Evolutionary conservation across 2,888 invertebrate species (phyloP), one percentile per base, ranked within the genome.

Genomic region (Conchocele bisecta): DNA sequence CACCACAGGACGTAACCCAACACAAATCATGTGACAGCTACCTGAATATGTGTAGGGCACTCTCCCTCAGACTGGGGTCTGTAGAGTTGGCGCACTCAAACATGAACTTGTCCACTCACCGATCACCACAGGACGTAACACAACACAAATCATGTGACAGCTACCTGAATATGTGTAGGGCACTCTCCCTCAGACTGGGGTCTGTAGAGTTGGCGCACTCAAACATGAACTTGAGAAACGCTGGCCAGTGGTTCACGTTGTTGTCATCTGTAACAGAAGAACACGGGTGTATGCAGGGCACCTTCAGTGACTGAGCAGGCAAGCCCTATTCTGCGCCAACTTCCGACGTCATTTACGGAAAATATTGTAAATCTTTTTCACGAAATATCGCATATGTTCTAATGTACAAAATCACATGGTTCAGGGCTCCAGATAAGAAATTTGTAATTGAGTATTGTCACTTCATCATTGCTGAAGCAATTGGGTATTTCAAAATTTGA

Each of bases 201-300:
- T 95, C 94, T 50, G 95, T 94, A 42, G 97, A 95, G 91, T 94
- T 96, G 54, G 97, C 97, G 92, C 97, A 97, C 90, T 97, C 96
- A 92, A 98, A 99, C 88, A 99, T 93, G 91, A 98, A 98, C 74
- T 92, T 92, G 77, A 99, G 93, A 90, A 99, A 96, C 91, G 98
- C 98, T 11, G 97, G 97, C 99, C 98, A 99, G 82, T 95, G 95
- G 92, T 98, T 98, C 89, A 96, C 96, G 56, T 98, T 97, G 90
- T 97, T 97, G 84, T 98, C 98, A 88, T 98, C 98, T 92, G 78
- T n/a, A 85, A 82, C 39, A 37, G 35, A 20, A 57, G 64, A 66
- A 29, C 6, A 39, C 7, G 24, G 7, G 1, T 58, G n/a, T n/a
- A n/a, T n/a, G n/a, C n/a, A 44, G 20, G 20, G 20, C 7, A 50